Base-by-base conservation (phyloP, 2,113 vertebrate genomes). In the Megaceryle maxima region DNA sequence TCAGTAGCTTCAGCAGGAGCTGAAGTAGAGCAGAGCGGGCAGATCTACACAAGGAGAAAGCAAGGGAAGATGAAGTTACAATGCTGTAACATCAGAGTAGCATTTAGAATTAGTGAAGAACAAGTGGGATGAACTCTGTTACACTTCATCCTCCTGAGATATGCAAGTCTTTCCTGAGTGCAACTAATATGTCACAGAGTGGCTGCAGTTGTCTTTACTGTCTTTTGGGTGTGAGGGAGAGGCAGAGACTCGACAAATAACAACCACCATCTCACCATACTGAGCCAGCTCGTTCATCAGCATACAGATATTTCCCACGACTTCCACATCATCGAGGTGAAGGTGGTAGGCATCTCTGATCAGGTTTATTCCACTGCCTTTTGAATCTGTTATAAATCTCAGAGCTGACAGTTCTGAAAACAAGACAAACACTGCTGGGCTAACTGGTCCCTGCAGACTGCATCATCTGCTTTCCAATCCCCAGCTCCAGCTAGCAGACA, bases 321-420 rank as follows among this genome's bases (percentile, higher is more conserved):
- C 97, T 53, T 96, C 96, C 0, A 96, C 96, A 87, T 98, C 95
- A 1, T 97, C 73, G 0, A 13, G 28, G 85, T 98, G 59, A 8
- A 86, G 43, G 73, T 35, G 28, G 74, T 92, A 98, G 0, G 79
- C 85, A 10, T 97, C 91, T 48, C 48, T 85, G 48, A 98, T 46
- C 31, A 98, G 63, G 15, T 50, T 24, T 5, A 97, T 87, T 51
- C 98, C 97, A 1, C 89, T 92, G 43, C 93, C 80, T 6, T 84
- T 78, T 2, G 95, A 51, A 64, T 95, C 84, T 0, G 25, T 90
- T 63, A 92, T 77, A 41, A 98, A 55, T 35, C 79, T 92, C 90
- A 98, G 88, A 28, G 98, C 98, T 2, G 94, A 25, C 92, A 97
- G 81, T 95, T 98, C 98, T 98, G 96, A 31, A 83, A 66, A 43